Evolutionary conservation across 2,888 invertebrate genomes (phyloP).

Genomic region (Leptogaster cylindrica): DNA sequence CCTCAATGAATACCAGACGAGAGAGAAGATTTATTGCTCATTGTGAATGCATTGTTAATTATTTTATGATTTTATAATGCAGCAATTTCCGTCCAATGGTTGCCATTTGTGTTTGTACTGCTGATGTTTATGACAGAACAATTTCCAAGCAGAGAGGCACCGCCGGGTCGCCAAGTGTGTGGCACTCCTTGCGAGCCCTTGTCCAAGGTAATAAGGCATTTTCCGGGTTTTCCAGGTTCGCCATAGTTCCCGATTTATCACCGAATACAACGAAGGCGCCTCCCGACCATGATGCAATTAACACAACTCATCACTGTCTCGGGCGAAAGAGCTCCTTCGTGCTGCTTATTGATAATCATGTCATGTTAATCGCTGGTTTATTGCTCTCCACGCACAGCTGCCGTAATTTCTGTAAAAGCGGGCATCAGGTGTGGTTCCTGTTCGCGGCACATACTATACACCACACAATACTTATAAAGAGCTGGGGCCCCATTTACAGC

Average conservation of each 20-base stretch:
- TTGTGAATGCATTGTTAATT: conserved; percentile 37
- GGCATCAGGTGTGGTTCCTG: conserved; percentile 15
- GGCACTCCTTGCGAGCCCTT: not conserved
- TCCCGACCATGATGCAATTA: not conserved
- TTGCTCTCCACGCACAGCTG: conserved; percentile 25
- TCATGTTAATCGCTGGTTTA: conserved; percentile 43
- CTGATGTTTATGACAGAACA: conserved; percentile 8
- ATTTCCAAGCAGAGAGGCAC: conserved; percentile 5
- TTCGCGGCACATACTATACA: conserved; percentile 14
- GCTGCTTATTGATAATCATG: conserved; percentile 38
- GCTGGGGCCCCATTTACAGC: no score
- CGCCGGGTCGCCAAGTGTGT: conserved; percentile 8
- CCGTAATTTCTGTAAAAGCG: conserved; percentile 1
- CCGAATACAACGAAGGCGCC: not conserved
- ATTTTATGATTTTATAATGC: conserved; percentile 38
- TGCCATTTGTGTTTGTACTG: conserved; percentile 1
- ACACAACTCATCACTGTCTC: conserved; percentile 14
- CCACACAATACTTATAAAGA: no score
- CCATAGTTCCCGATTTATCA: no score
- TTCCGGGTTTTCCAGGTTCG: not conserved
- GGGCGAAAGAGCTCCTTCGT: not conserved
- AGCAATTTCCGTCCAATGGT: conserved; percentile 22
- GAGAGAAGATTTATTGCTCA: conserved; percentile 27
- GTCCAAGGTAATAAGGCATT: conserved; percentile 11
- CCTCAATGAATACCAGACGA: conserved; percentile 25